phyloP scores from a whole-genome alignment of 2,888 invertebrate species.

The Argyresthia albistria region DNA sequence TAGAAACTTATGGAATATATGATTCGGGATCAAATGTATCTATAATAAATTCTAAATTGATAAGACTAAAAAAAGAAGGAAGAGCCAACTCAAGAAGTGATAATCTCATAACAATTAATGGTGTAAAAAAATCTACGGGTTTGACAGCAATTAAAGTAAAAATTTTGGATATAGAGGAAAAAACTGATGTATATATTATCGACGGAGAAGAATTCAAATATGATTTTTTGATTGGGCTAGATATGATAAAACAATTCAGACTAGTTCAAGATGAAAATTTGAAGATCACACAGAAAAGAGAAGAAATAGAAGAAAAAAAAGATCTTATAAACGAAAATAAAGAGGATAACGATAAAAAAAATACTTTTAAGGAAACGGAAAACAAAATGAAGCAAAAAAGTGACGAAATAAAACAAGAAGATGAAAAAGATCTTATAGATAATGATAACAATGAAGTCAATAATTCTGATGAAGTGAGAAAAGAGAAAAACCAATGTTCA shows the following conservation, averaged over 20 bases:
- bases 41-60: conserved; percentile 7
- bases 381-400: too few species aligned
- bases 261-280: conserved; percentile 12
- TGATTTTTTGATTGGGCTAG: conserved; percentile 12
- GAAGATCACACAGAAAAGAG: conserved; percentile 3
- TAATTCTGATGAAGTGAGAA: background rate
- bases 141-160: conserved; percentile 4
- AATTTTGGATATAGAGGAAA: conserved; percentile 7
- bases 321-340: background rate
- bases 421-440: too few species aligned
- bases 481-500: background rate
- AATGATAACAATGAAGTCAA: background rate
- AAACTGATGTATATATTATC: conserved; percentile 9
- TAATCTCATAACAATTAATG: conserved; percentile 13
- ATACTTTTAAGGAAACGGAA: background rate
- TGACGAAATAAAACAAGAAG: too few species aligned
- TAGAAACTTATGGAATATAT: conserved; percentile 7
- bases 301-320: background rate
- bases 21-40: conserved; percentile 11
- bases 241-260: conserved; percentile 10
- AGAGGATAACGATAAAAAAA: background rate
- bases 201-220: conserved; percentile 11
- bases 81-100: conserved; percentile 1
- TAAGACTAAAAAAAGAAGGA: conserved; percentile 5
- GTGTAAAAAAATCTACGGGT: conserved; percentile 9